Conservation (phyloP, 2,797 vertebrate genomes). For the Scolopax rusticola region DNA sequence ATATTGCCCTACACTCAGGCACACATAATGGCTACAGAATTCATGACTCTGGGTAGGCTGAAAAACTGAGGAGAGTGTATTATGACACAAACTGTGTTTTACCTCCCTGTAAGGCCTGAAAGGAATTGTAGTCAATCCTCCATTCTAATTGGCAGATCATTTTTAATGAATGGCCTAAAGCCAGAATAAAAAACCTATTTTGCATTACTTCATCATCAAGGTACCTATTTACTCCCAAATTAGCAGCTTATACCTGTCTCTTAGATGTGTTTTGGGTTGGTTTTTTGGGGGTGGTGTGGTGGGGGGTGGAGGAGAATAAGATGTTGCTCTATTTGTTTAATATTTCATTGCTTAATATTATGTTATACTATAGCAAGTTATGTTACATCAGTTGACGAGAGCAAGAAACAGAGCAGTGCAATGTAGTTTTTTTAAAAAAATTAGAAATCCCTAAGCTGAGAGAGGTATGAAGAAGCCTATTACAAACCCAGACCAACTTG, state of each 20-base stretch:
- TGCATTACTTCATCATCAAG: constrained; percentile 27
- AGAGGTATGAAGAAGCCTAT: not conserved
- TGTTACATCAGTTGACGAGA: not conserved
- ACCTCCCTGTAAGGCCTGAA: constrained; percentile 56
- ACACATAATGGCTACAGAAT: constrained; percentile 26
- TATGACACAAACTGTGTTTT: constrained; percentile 67
- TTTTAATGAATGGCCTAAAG: constrained; percentile 72
- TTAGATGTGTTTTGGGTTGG: not conserved
- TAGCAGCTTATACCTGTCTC: constrained; percentile 26
- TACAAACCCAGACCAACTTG: constrained; percentile 4
- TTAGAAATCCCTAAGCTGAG: not conserved
- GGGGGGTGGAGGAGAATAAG: not conserved
- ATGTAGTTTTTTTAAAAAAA: not conserved
- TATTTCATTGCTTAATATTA: not conserved
- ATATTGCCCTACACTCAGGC: not conserved
- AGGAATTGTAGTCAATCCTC: constrained; percentile 57
- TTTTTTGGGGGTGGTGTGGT: not conserved
- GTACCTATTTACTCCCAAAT: constrained; percentile 16
- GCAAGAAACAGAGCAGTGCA: not conserved
- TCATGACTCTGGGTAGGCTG: not conserved
- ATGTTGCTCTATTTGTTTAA: not conserved
- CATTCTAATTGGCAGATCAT: constrained; percentile 63
- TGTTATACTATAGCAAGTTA: not conserved
- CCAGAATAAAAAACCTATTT: constrained; percentile 52
- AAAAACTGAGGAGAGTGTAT: constrained; percentile 57